phyloP scores from a whole-genome alignment of 1,140 invertebrate species.

The Heliconius nattereri region DNA sequence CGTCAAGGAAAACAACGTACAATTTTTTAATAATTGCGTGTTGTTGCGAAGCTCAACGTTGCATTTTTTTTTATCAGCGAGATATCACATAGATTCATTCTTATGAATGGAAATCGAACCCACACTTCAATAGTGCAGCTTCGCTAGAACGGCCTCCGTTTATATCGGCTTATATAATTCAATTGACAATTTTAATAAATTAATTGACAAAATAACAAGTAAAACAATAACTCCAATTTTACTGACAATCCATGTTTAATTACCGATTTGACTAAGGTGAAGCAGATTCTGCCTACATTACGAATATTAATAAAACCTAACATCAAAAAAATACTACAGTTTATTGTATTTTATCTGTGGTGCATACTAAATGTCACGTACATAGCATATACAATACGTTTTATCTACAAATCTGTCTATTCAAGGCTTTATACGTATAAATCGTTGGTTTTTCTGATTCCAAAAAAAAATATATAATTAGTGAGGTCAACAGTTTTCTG shows the following conservation, averaged over 20 bases:
- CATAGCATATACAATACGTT: background rate
- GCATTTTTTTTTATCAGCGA: no score
- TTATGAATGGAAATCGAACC: no score
- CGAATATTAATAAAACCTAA: background rate
- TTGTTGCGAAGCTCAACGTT: no score
- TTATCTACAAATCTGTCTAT: conserved; percentile 3
- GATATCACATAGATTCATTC: no score
- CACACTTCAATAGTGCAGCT: no score
- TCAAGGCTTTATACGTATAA: background rate
- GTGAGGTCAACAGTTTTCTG: conserved; percentile 4
- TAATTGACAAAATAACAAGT: no score
- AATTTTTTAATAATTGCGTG: no score
- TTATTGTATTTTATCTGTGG: conserved; percentile 22
- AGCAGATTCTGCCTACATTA: background rate
- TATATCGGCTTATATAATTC: no score
- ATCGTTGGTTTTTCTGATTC: background rate
- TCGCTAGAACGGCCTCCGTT: no score
- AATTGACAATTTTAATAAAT: no score
- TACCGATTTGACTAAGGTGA: background rate
- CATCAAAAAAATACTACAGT: background rate
- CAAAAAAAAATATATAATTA: background rate
- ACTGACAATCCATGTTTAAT: background rate
- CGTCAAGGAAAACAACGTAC: no score
- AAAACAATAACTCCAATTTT: background rate
- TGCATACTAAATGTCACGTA: conserved; percentile 16